Conservation (phyloP, 2,113 vertebrate species). For the Cyprinodon tularosa region DNA sequence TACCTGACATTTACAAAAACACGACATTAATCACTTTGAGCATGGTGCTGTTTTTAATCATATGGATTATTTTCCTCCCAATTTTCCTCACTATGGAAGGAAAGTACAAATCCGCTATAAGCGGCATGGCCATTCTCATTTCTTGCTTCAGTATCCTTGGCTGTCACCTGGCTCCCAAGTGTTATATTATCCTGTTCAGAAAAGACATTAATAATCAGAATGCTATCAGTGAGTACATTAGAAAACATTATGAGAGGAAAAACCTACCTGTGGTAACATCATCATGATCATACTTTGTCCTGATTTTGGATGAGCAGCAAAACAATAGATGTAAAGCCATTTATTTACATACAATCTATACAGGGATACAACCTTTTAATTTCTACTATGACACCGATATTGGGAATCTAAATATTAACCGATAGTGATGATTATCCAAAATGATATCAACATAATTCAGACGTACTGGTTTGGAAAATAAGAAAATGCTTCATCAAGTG, state of each 20-base stretch:
- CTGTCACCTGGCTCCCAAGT: constrained; percentile 86
- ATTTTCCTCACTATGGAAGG: constrained; percentile 77
- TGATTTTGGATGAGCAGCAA: background rate
- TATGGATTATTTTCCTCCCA: constrained; percentile 85
- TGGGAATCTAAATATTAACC: too few relatives aligned
- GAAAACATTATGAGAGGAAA: constrained; percentile 71
- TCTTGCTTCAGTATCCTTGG: constrained; percentile 84
- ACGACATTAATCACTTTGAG: constrained; percentile 51
- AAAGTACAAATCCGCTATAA: constrained; percentile 79
- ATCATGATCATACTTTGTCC: constrained; percentile 10
- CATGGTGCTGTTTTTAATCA: constrained; percentile 65
- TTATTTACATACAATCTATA: background rate
- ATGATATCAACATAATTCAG: too few relatives aligned
- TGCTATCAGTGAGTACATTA: constrained; percentile 84
- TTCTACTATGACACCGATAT: too few relatives aligned
- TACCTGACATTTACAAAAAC: constrained; percentile 76
- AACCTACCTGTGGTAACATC: constrained; percentile 55
- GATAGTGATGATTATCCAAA: too few relatives aligned
- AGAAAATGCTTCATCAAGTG: too few relatives aligned
- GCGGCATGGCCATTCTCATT: constrained; percentile 84
- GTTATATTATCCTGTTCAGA: constrained; percentile 85
- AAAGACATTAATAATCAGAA: constrained; percentile 86
- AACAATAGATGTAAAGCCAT: background rate
- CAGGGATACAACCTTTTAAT: background rate
- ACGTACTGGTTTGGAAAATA: too few relatives aligned